Conservation (phyloP, 2,888 invertebrate species). For the Melikaiella ostensackeni region DNA sequence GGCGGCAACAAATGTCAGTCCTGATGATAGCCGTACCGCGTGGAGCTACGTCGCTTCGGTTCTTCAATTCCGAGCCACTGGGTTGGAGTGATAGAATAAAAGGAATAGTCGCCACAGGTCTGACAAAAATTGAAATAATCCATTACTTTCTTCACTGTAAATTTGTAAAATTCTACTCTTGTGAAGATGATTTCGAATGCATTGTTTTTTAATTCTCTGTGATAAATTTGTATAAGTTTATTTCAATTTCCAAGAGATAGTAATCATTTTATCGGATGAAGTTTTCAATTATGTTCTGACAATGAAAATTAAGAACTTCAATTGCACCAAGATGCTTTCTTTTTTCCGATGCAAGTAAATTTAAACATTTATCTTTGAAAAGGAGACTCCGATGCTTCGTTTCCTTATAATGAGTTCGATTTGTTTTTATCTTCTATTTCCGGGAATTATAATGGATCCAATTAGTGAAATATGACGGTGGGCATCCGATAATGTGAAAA, state of each 20-base stretch:
- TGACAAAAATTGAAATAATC: neutral
- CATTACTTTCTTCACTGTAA: neutral
- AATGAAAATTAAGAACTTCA: neutral
- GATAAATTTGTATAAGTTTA: no score
- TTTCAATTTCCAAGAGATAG: neutral
- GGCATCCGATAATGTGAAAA: neutral
- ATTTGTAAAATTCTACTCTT: neutral
- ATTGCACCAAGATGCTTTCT: neutral
- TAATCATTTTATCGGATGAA: neutral
- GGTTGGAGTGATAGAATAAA: neutral
- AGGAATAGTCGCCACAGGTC: neutral
- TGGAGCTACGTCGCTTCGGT: constrained; percentile 2
- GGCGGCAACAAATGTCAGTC: constrained; percentile 38
- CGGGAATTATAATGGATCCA: neutral
- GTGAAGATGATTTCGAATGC: neutral
- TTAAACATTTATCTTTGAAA: neutral
- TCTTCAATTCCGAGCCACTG: neutral
- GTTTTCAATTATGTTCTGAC: neutral
- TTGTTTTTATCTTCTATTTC: neutral
- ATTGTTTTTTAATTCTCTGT: neutral
- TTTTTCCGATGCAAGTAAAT: neutral
- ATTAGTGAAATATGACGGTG: neutral
- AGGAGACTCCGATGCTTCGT: neutral
- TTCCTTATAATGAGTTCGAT: neutral
- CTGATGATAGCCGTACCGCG: constrained; percentile 30